Conservation (phyloP, 2,113 vertebrate species). For the Pangasianodon hypophthalmus region DNA sequence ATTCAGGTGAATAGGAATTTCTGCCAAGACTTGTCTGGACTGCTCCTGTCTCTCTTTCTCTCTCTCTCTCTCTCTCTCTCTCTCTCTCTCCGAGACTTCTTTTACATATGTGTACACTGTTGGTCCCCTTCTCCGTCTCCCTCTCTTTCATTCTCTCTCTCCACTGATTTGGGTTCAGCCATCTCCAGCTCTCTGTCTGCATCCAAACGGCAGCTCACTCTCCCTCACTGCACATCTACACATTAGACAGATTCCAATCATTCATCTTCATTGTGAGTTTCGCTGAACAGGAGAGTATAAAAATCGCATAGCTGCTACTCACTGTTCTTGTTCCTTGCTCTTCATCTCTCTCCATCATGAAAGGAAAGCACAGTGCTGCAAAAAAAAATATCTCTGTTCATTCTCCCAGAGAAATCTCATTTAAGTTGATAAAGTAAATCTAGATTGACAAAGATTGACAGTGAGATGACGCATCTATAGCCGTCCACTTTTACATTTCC, state of each 20-base stretch:
- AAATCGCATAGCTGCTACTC: background rate
- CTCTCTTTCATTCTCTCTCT: too few relatives aligned
- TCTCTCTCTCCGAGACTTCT: background rate
- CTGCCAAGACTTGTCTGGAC: background rate
- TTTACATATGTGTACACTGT: background rate
- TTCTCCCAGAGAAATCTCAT: background rate
- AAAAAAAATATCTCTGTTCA: background rate
- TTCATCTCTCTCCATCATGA: slow-evolving; percentile 27
- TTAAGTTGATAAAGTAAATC: background rate
- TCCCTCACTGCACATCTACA: background rate
- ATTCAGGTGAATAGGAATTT: background rate
- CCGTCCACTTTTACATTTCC: background rate
- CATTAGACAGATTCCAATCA: background rate
- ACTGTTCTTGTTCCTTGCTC: background rate
- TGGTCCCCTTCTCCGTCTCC: background rate
- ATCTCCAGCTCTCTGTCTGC: background rate
- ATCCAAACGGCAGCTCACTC: background rate
- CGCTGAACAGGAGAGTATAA: background rate
- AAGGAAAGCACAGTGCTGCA: background rate
- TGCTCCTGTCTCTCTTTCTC: background rate
- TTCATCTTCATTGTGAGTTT: slow-evolving; percentile 19
- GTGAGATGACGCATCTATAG: background rate
- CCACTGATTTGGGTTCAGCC: background rate
- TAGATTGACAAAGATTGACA: background rate
- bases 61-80: background rate